Percentiles rank a stretch among this genome's conserved stretches.
Conservation (phyloP, 1,140 invertebrate species). For the Drosophila serrata region DNA sequence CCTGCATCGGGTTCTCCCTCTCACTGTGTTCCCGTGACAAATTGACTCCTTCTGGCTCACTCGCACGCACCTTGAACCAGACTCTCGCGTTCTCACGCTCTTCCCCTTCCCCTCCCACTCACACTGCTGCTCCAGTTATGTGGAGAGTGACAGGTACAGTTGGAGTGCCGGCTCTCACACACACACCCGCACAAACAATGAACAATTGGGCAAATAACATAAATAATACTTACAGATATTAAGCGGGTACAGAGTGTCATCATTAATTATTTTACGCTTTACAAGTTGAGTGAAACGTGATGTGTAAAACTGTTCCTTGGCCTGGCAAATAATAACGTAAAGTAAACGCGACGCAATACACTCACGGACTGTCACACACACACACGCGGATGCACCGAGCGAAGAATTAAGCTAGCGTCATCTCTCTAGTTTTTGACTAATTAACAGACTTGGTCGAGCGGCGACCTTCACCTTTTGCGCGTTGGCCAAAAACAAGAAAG, state of each 20-base stretch:
- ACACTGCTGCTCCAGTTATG: slow-evolving; percentile 1
- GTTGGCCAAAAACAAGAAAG: slow-evolving; percentile 38
- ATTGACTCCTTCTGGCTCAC: slow-evolving; percentile 10
- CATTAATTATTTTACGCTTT: slow-evolving; percentile 69
- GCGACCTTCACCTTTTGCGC: slow-evolving; percentile 63
- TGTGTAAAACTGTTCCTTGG: slow-evolving; percentile 44
- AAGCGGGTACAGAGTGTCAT: slow-evolving; percentile 62
- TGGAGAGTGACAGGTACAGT: slow-evolving; percentile 1
- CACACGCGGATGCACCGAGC: not conserved
- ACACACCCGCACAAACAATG: slow-evolving; percentile 1
- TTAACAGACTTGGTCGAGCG: slow-evolving; percentile 43
- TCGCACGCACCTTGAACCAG: slow-evolving; percentile 4
- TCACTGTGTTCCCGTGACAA: slow-evolving; percentile 1
- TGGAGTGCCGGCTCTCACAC: not conserved
- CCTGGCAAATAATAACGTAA: slow-evolving; percentile 20
- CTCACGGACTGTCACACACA: not conserved
- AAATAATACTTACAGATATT: slow-evolving; percentile 67
- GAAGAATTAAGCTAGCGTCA: slow-evolving; percentile 36
- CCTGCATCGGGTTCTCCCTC: slow-evolving; percentile 1
- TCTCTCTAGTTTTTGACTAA: slow-evolving; percentile 33
- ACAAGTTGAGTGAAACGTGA: slow-evolving; percentile 36
- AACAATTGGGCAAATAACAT: slow-evolving; percentile 57
- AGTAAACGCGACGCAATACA: slow-evolving; percentile 2
- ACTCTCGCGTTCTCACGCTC: slow-evolving; percentile 19
- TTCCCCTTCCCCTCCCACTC: not conserved